Conservation (phyloP, 1,140 invertebrate genomes). For the Bombus sylvicola region DNA sequence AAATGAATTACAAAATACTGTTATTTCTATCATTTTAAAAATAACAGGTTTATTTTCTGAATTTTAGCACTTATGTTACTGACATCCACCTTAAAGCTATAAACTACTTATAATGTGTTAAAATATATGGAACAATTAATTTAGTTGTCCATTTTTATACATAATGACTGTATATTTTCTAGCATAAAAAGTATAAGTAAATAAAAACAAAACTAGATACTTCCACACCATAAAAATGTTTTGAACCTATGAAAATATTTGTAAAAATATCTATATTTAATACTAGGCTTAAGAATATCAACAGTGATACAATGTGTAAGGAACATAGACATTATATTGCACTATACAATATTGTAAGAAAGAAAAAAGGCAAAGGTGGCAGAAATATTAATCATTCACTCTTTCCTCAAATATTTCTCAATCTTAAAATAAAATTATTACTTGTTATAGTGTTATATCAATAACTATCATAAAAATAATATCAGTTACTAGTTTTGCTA, state of each 20-base stretch:
- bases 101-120: neutral
- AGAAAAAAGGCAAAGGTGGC: neutral
- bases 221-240: conserved; percentile 17
- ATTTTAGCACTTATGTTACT: conserved; percentile 34
- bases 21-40: neutral
- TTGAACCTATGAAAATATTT: neutral
- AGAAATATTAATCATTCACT: neutral
- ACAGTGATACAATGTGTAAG: neutral
- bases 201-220: conserved; percentile 5
- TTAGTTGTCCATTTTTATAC: neutral
- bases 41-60: conserved; percentile 2
- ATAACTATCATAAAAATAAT: neutral
- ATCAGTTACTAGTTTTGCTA: neutral
- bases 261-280: neutral
- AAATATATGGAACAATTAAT: neutral
- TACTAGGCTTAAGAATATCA: neutral
- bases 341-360: neutral
- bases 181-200: neutral
- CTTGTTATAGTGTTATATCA: too few species aligned
- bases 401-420: neutral
- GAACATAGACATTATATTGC: neutral
- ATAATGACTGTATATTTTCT: neutral
- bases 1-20: neutral
- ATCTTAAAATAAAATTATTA: neutral
- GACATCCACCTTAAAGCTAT: conserved; percentile 47